phyloP scores from a whole-genome alignment of 1,140 invertebrate genomes.

The Sitobion miscanthi region DNA sequence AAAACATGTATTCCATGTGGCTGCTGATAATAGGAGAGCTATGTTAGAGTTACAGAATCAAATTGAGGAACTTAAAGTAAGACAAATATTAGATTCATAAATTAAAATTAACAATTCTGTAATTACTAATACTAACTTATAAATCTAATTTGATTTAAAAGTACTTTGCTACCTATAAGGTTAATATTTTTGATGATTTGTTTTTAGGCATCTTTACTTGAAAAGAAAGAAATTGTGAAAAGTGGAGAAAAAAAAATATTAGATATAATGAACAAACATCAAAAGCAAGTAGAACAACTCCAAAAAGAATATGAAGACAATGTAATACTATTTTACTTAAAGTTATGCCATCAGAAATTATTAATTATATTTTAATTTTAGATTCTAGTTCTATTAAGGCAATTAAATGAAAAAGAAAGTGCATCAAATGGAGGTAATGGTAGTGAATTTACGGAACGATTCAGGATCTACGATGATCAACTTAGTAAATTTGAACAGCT shows the following conservation, averaged over 20 bases:
- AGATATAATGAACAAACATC: slow-evolving; percentile 45
- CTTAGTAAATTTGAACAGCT: slow-evolving; percentile 46
- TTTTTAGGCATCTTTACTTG: slow-evolving; percentile 51
- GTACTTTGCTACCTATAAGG: background rate
- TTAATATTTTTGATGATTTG: background rate
- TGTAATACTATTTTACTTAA: background rate
- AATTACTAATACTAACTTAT: background rate
- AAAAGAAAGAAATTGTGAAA: slow-evolving; percentile 42
- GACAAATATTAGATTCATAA: background rate
- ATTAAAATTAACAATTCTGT: background rate
- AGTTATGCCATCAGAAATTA: background rate
- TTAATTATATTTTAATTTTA: slow-evolving; percentile 17
- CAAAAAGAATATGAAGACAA: slow-evolving; percentile 54
- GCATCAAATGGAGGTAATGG: background rate
- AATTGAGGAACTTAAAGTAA: slow-evolving; percentile 58
- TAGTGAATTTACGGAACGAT: slow-evolving; percentile 35
- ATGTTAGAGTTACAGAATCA: slow-evolving; percentile 45
- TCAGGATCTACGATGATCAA: slow-evolving; percentile 36
- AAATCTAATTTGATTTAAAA: background rate
- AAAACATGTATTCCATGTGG: slow-evolving; percentile 68
- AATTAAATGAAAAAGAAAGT: slow-evolving; percentile 51
- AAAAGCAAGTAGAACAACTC: slow-evolving; percentile 41
- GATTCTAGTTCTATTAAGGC: slow-evolving; percentile 51
- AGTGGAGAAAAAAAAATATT: slow-evolving; percentile 42
- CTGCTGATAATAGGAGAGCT: slow-evolving; percentile 62